Conservation (phyloP, 2,113 vertebrate species). For the Terrapene triunguis region DNA sequence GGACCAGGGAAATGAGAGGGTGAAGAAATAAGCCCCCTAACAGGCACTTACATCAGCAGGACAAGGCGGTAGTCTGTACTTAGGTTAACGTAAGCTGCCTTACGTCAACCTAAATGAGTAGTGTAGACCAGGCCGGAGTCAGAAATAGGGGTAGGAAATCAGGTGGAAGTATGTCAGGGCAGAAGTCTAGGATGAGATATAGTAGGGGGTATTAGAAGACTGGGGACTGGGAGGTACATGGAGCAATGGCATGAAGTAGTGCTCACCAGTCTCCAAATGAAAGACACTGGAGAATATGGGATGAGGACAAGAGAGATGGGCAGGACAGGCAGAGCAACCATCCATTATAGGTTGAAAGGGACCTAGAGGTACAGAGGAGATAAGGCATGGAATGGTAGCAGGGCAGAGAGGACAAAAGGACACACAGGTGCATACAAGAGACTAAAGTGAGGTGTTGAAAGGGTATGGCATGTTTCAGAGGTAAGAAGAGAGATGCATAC, state of each 20-base stretch:
- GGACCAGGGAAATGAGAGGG: too few relatives aligned
- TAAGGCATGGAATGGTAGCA: background rate
- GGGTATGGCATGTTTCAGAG: background rate
- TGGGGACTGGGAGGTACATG: background rate
- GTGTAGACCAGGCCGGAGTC: background rate
- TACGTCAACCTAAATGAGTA: too few relatives aligned
- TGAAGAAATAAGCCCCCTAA: too few relatives aligned
- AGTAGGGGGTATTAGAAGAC: background rate
- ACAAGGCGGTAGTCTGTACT: too few relatives aligned
- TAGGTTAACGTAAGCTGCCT: too few relatives aligned
- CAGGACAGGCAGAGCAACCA: background rate
- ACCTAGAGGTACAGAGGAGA: background rate
- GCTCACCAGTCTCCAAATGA: background rate
- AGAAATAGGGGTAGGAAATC: conserved; percentile 19
- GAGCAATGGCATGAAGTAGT: background rate
- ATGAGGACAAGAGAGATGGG: background rate
- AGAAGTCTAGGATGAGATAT: background rate
- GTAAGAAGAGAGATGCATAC: background rate
- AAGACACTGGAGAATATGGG: background rate
- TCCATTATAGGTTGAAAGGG: background rate
- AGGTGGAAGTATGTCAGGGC: background rate
- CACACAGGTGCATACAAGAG: background rate
- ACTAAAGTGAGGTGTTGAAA: background rate
- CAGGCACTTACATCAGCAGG: too few relatives aligned
- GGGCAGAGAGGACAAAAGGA: background rate